These are phyloP conservation scores for Lepidocyrtoides sp. DNA, from an alignment of 2,888 invertebrate genomes.

Conservation along the genomic window DNA sequence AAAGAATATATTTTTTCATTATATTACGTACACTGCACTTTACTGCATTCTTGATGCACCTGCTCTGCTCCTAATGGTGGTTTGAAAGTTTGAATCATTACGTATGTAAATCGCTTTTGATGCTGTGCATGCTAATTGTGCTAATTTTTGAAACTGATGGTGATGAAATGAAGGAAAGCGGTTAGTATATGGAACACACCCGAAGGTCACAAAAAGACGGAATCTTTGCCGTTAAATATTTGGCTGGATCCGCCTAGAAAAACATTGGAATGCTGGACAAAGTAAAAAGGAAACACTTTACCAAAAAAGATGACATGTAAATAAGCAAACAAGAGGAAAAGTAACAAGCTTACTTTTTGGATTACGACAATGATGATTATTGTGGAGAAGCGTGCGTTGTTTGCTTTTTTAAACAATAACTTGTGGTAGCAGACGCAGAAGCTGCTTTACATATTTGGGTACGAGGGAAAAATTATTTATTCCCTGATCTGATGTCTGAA, in stretches of 20 bases:
- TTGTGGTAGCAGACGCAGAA: conserved; percentile 16
- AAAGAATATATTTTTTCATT: too few relatives aligned
- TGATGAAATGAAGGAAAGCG: neutral
- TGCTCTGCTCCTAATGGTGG: neutral
- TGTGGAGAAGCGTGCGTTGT: conserved; percentile 39
- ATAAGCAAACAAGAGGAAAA: neutral
- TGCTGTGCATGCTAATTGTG: conserved; percentile 71
- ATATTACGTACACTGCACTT: neutral
- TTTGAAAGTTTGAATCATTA: conserved; percentile 49
- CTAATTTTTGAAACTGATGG: conserved; percentile 20
- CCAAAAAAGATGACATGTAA: neutral
- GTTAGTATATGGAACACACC: neutral
- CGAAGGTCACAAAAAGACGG: conserved; percentile 47
- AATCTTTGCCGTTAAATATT: neutral
- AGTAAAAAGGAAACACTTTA: neutral
- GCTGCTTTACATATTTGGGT: conserved; percentile 59
- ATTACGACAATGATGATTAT: conserved; percentile 35
- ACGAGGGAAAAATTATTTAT: conserved; percentile 53
- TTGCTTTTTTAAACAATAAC: conserved; percentile 33
- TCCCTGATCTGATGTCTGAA: conserved; percentile 12
- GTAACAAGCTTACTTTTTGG: conserved; percentile 62
- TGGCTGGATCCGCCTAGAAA: neutral
- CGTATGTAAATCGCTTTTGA: conserved; percentile 49
- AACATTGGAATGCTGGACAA: conserved; percentile 11
- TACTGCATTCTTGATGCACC: conserved; percentile 14